phyloP scores from a whole-genome alignment of 2,113 vertebrate genomes.

The Psittacara wagleri region DNA sequence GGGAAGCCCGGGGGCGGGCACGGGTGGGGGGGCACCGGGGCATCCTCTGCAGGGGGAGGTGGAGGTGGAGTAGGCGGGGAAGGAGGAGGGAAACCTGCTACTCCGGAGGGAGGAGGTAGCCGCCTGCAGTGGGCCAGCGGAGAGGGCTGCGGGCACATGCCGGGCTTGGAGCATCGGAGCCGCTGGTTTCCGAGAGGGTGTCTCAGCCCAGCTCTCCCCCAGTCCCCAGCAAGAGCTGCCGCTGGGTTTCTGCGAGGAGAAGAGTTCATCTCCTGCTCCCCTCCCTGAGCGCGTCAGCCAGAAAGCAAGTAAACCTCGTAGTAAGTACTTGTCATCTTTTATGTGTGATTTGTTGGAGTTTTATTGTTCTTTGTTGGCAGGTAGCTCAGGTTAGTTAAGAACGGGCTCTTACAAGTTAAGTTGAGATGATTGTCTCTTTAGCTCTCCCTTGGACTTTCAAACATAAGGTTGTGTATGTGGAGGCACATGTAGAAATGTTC shows the following conservation, averaged over 20 bases:
- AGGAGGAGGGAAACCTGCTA: slow-evolving; percentile 39
- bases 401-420: not conserved
- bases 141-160: slow-evolving; percentile 36
- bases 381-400: not conserved
- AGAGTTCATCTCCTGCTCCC: not conserved
- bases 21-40: not conserved
- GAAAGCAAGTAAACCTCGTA: not conserved
- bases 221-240: not conserved
- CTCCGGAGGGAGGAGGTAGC: not conserved
- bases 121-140: not conserved
- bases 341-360: not conserved
- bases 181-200: not conserved
- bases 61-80: slow-evolving; percentile 40
- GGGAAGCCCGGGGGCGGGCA: not conserved
- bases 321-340: slow-evolving; percentile 47
- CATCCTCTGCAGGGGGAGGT: not conserved
- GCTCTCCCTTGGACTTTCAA: not conserved
- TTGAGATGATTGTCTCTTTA: not conserved
- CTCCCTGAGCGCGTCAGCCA: not conserved
- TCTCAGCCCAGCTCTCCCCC: not conserved
- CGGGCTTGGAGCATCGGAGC: not conserved
- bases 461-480: not conserved
- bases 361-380: slow-evolving; percentile 3
- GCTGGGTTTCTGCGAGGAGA: not conserved
- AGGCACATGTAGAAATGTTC: not conserved